Evolutionary conservation across 2,888 invertebrate genomes (phyloP).

Genomic region (Yponomeuta sedellus): DNA sequence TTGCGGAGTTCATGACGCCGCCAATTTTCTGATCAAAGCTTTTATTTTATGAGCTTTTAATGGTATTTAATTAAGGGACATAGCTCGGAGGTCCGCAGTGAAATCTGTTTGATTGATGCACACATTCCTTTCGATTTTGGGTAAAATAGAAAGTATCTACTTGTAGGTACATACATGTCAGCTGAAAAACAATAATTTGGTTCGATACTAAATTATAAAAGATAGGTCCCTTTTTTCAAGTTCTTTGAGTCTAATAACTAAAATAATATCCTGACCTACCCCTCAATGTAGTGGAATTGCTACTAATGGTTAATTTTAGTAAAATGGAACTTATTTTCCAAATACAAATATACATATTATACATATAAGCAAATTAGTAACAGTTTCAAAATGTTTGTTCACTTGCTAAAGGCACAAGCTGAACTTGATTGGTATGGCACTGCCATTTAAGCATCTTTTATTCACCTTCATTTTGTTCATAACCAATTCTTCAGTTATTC

Average conservation of each 20-base stretch:
- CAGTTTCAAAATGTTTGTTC: neutral
- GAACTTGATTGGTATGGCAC: constrained; percentile 3
- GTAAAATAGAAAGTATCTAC: neutral
- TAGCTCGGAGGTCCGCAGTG: neutral
- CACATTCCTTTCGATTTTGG: constrained; percentile 7
- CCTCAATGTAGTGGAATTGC: constrained; percentile 8
- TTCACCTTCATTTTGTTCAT: neutral
- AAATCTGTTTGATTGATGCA: constrained; percentile 3
- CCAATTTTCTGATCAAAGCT: no score
- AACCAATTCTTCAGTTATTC: neutral
- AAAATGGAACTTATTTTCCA: neutral
- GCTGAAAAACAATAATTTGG: neutral
- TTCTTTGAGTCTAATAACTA: neutral
- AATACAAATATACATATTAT: neutral
- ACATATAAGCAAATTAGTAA: neutral
- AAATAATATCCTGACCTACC: neutral
- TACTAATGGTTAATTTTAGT: neutral
- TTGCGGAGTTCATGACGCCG: neutral
- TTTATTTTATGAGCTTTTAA: no score
- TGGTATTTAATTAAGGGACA: no score
- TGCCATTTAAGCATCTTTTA: neutral
- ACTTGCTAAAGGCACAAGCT: constrained; percentile 9
- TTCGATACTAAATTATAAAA: neutral
- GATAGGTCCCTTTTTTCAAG: neutral
- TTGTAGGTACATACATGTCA: no score